Percentiles rank a stretch among this genome's conserved stretches.
These are phyloP conservation scores for Cricetomys ansorgei DNA, from an alignment of 2,113 vertebrate genomes.

Conservation along the genomic window DNA sequence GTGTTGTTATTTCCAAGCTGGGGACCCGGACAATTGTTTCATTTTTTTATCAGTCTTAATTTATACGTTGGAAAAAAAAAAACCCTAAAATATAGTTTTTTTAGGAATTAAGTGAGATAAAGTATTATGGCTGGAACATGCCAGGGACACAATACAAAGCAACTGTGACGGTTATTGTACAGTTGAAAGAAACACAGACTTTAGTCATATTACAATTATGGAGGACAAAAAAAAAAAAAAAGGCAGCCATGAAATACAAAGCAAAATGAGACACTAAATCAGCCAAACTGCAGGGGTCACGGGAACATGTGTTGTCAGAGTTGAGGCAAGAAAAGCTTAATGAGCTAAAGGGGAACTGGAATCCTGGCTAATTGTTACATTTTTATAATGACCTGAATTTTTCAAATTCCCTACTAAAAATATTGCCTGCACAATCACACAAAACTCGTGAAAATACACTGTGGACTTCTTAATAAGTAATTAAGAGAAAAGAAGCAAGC, in stretches of 20 bases:
- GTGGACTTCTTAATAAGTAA: background rate
- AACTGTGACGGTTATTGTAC: background rate
- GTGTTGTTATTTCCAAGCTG: background rate
- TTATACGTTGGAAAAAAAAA: background rate
- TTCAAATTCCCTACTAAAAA: background rate
- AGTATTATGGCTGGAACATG: background rate
- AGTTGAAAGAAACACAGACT: conserved; percentile 17
- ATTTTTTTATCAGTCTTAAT: conserved; percentile 4
- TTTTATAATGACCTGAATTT: conserved; percentile 7
- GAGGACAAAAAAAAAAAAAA: background rate
- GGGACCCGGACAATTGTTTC: background rate
- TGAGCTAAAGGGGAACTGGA: too few species aligned
- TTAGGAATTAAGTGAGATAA: conserved; percentile 33
- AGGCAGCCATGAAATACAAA: conserved; percentile 27
- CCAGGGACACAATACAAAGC: background rate
- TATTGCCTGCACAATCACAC: background rate
- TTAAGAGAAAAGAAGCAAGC: background rate
- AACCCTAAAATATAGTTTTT: conserved; percentile 14
- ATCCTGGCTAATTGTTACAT: background rate
- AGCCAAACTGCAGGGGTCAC: background rate
- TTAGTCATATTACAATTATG: background rate
- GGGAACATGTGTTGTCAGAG: background rate
- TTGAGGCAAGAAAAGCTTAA: background rate
- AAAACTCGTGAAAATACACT: background rate
- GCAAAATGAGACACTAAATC: background rate